Evolutionary conservation across 2,797 vertebrate species (phyloP).

Genomic region (Microchirus variegatus): DNA sequence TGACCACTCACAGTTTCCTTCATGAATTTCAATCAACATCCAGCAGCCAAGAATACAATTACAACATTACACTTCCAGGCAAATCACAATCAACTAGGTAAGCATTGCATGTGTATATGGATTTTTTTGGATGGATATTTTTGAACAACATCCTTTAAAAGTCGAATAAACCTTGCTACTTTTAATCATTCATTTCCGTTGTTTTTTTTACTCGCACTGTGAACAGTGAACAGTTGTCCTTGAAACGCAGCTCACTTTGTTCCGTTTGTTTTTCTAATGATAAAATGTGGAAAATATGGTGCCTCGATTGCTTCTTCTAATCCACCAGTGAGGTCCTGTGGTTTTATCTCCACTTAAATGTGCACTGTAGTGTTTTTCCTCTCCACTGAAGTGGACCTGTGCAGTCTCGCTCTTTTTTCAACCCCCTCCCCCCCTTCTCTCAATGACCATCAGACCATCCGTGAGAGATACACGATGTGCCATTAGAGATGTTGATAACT

Average conservation of each 20-base stretch:
- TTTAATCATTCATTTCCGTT: constrained; percentile 5
- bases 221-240: constrained; percentile 16
- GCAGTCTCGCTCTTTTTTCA: not conserved
- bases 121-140: too few relatives aligned
- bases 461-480: constrained; percentile 44
- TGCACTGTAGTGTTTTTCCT: constrained; percentile 28
- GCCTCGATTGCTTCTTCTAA: constrained; percentile 53
- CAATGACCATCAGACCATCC: constrained; percentile 43
- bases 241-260: constrained; percentile 14
- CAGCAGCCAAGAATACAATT: too few relatives aligned
- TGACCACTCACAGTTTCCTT: too few relatives aligned
- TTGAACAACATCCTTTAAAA: too few relatives aligned
- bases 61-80: too few relatives aligned
- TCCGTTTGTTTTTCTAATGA: constrained; percentile 36
- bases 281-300: constrained; percentile 27
- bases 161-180: not conserved
- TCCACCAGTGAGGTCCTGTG: constrained; percentile 40
- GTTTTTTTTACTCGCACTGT: not conserved
- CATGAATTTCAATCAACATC: too few relatives aligned
- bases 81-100: too few relatives aligned
- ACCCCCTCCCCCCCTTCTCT: accelerated
- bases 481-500: constrained; percentile 73
- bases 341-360: constrained; percentile 51
- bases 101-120: too few relatives aligned
- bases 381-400: constrained; percentile 26